Conservation (phyloP, 2,888 invertebrate species). For the Nasonia oneida region DNA sequence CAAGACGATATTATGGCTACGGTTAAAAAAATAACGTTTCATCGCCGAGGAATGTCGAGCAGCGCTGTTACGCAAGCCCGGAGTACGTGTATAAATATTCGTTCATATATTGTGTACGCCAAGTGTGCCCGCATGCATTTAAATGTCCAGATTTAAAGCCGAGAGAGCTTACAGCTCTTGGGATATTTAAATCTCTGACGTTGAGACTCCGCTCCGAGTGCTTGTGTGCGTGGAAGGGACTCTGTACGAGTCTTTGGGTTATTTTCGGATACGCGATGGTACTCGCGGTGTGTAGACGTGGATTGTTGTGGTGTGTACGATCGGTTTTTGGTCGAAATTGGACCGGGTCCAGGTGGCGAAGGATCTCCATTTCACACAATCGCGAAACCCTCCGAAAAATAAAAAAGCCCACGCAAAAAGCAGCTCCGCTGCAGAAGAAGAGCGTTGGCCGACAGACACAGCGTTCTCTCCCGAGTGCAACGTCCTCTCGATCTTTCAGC, state of each 20-base stretch:
- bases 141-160: constrained; percentile 53
- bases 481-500: constrained; percentile 46
- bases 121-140: constrained; percentile 21
- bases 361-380: background rate
- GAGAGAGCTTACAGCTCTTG: background rate
- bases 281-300: background rate
- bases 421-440: background rate
- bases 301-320: constrained; percentile 41
- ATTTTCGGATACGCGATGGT: constrained; percentile 29
- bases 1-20: too few relatives aligned
- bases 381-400: background rate
- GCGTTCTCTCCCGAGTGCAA: constrained; percentile 41
- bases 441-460: background rate
- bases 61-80: constrained; percentile 12
- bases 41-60: constrained; percentile 19
- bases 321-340: background rate
- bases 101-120: background rate
- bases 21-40: background rate
- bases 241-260: constrained; percentile 2
- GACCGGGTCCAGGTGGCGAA: background rate
- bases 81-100: background rate
- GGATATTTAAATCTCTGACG: constrained; percentile 57
- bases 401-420: background rate
- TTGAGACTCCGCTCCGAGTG: background rate
- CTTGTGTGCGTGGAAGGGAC: background rate